A percentile compares a stretch with the other conserved stretches of the same genome.
These are phyloP conservation scores for Tineola bisselliella DNA, from an alignment of 2,888 invertebrate genomes.

Conservation along the genomic window DNA sequence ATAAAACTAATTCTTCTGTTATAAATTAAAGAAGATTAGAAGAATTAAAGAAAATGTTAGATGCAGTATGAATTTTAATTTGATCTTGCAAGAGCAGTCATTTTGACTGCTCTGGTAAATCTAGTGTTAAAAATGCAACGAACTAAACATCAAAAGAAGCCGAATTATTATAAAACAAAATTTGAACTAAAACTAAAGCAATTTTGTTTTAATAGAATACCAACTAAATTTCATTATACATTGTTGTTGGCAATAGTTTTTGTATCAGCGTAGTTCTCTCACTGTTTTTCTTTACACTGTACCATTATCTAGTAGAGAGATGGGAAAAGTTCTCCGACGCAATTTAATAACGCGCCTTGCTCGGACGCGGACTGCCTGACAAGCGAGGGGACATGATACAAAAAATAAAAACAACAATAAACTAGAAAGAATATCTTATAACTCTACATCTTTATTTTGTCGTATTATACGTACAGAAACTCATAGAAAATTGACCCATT, in stretches of 20 bases:
- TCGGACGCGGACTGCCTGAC: constrained; percentile 16
- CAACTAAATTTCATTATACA: constrained; percentile 44
- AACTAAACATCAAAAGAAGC: too few relatives aligned
- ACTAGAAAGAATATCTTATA: background rate
- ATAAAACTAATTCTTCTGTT: too few relatives aligned
- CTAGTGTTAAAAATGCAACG: too few relatives aligned
- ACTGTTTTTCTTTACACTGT: constrained; percentile 7
- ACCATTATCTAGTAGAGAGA: constrained; percentile 17
- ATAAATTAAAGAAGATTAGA: too few relatives aligned
- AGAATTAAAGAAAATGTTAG: too few relatives aligned
- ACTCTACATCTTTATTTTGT: constrained; percentile 9
- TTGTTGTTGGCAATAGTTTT: background rate
- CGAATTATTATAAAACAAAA: too few relatives aligned
- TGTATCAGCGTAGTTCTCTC: background rate
- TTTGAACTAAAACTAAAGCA: too few relatives aligned
- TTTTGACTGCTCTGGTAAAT: too few relatives aligned
- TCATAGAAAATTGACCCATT: background rate
- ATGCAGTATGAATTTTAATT: too few relatives aligned
- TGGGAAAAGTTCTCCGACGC: constrained; percentile 20
- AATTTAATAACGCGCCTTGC: constrained; percentile 18
- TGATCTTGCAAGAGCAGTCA: too few relatives aligned
- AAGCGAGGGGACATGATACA: background rate
- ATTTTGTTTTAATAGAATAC: too few relatives aligned
- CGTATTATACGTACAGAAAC: background rate
- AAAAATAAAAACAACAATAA: constrained; percentile 13